A percentile compares a stretch with the other conserved stretches of the same genome.
These are phyloP conservation scores for Oopsacas minuta DNA, from an alignment of 37 sponge, comb jelly and placozoan species.

Conservation along the genomic window DNA sequence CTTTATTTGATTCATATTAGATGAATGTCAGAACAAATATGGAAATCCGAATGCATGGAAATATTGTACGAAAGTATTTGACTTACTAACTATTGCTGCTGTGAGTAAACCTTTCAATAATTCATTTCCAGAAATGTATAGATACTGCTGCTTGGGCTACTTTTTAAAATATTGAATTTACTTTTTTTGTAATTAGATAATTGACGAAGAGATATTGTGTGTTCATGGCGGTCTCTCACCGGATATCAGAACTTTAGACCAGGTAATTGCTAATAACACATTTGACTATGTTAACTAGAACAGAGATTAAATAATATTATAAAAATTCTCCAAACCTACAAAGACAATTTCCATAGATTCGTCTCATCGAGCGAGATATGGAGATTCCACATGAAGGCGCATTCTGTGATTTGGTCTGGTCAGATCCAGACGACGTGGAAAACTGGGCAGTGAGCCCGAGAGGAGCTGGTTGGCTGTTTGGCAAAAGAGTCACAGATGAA, in stretches of 20 bases:
- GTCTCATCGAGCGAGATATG: conserved; percentile 83
- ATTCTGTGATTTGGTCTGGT: conserved; percentile 98
- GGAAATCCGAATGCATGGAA: conserved; percentile 98
- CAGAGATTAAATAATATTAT: no score
- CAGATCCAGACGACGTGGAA: conserved; percentile 97
- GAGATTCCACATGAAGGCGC: conserved; percentile 98
- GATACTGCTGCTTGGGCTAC: no score
- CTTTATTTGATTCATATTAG: conserved; percentile 24
- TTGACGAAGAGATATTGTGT: conserved; percentile 93
- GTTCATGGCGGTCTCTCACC: conserved; percentile 99
- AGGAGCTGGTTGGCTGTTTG: conserved; percentile 99
- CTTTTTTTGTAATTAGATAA: conserved; percentile 41
- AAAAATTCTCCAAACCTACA: no score
- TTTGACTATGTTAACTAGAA: no score
- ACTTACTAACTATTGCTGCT: conserved; percentile 93
- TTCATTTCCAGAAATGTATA: background rate
- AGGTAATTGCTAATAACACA: no score
- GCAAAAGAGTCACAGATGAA: conserved; percentile 73
- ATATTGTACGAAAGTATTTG: conserved; percentile 90
- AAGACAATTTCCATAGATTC: no score
- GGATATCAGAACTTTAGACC: conserved; percentile 90
- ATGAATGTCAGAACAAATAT: conserved; percentile 98
- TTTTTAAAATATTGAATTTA: background rate
- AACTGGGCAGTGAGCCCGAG: conserved; percentile 96
- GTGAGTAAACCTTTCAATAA: conserved; percentile 37